Evolutionary conservation across 2,888 invertebrate species (phyloP), one percentile per base, ranked within the genome.

Genomic region (Frankliniella intonsa): DNA sequence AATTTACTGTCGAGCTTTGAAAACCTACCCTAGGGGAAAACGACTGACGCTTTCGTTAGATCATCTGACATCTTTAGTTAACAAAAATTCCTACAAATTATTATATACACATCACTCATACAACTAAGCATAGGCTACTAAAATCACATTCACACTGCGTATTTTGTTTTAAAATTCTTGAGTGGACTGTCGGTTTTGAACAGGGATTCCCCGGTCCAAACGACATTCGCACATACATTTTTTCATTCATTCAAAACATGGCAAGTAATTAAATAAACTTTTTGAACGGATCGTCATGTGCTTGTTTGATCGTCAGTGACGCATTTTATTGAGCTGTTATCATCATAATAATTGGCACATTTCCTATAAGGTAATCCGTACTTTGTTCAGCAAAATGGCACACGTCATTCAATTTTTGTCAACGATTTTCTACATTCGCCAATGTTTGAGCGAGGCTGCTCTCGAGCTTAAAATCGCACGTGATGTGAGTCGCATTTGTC

Each of bases 71-170:
- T 76, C 25, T 22, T 76, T 76, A 22, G 69, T 76, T 76, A 76
- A 76, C 69, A 25, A 22, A 76, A 76, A 25, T 8, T 22, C 9
- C 25, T 76, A 25, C 22, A 76, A 25, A 76, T 25, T 25, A 76
- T 25, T 76, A 76, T 76, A 12, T 76, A 76, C 69, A 76, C 62
- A 62, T 62, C 69, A 69, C 22, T 69, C 69, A 69, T 22, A 76
- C 69, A 76, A 19, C 19, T 55, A 19, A 14, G 55, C 69, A 62
- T n/a, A 62, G 62, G 38, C 38, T 55, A 55, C 38, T 55, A 55
- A 12, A 55, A 55, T 5, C 55, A 19, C 69, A 76, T 25, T 76
- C 69, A 69, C 69, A 9, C 69, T 25, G 69, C 25, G 69, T 38
- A 38, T 38, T 38, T 38, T 38, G 38, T 38, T 38, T 2, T 3